Evolutionary conservation across 2,888 invertebrate species (phyloP), one percentile per base, ranked within the genome.

Genomic region (Philopedon plagiatum): DNA sequence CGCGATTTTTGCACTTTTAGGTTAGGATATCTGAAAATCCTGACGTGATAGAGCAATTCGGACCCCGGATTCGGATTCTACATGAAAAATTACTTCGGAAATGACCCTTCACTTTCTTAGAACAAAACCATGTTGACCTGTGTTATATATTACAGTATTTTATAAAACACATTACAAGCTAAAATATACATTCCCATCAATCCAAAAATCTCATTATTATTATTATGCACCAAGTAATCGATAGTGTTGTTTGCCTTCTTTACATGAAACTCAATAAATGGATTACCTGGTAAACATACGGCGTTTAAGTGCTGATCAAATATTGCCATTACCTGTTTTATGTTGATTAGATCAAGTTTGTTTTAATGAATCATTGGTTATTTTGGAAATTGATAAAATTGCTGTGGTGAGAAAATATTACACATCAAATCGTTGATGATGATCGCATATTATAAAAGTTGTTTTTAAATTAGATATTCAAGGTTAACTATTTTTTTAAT

Each of bases 271-370:
- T 15, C 18, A 46, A 61, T 46, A 61, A 61, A 61, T 18, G 44
- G 61, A 44, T 44, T 61, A 61, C 4, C 29, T 32, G 26, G 44
- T 32, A 46, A 61, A 46, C 32, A 41, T 32, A 46, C 5, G 32
- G 26, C 23, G 15, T 44, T 26, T 32, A 39, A 61, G 46, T 46
- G 46, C 29, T 46, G 37, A 21, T 51, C 51, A 63, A 63, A 63
- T 51, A 63, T 63, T 63, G 62, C 11, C 23, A 63, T 63, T 63
- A 21, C 37, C 21, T 63, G 62, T 63, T 63, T 51, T 13, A 46
- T 37, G 51, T 37, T 63, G 62, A 63, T 63, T 63, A 63, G 62
- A 63, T 51, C 23, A 51, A n/a, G 44, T 61, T 34, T 54, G 18
- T 9, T 7, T 54, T n/a, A 15, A 29, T 54, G 51, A 54, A 7